Evolutionary conservation across 2,797 vertebrate species (phyloP), one percentile per base, ranked within the genome.

Genomic region (Ispidina lecontei): DNA sequence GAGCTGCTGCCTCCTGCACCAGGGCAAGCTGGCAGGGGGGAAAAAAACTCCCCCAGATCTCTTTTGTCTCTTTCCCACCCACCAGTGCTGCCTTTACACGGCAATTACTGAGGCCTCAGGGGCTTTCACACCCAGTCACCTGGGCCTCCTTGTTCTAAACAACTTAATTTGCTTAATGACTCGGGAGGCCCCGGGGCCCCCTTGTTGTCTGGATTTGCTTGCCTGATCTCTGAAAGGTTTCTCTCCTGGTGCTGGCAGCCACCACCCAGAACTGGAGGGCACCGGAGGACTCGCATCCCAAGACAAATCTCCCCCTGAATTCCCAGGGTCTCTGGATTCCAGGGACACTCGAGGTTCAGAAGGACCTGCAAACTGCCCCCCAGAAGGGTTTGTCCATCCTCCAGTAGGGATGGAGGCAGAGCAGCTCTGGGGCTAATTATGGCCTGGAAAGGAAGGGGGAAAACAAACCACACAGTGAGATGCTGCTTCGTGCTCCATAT

Each of bases 91-190:
- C 79, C 62, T 86, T 33, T 59, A 23, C 77, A 26, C 22, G 51
- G 92, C 87, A 71, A 87, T 94, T 71, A 31, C 65, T 0, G 49
- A 51, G 41, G 67, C 91, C 87, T n/a, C 20, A 5, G 83, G 65
- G 93, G 75, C 68, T 72, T 84, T 95, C 94, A 84, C 89, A 73
- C 71, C 87, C 86, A 47, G 23, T 81, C 94, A 77, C 70, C 64
- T 72, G 80, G 69, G 70, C 87, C 89, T 75, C 89, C 87, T 55
- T 15, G 25, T 31, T 82, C 87, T 39, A 12, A 87, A 83, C 68
- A 89, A 22, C 12, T 95, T 93, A 43, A 94, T 96, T 94, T 51
- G 47, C 67, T 87, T 93, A 86, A 95, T 95, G 81, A 91, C 69
- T 63, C 14, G 19, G 39, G 84, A 95, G 73, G 87, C 91, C 88